Percentiles rank a stretch among this genome's conserved stretches.
These are phyloP conservation scores for Drosophila carrolli DNA, from an alignment of 1,140 invertebrate genomes.

Conservation along the genomic window DNA sequence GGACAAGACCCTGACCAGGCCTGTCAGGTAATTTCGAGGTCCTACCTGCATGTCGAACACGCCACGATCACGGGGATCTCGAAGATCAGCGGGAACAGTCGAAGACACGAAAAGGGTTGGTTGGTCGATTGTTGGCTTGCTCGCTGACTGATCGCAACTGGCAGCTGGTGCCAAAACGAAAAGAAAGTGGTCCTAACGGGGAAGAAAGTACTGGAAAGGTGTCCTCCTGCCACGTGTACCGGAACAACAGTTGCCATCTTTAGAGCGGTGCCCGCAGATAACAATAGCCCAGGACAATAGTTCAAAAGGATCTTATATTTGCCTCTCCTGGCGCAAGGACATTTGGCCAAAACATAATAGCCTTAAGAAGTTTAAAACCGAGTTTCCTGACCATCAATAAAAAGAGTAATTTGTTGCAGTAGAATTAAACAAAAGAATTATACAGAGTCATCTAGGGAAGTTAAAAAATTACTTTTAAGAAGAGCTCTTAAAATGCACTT, in stretches of 20 bases:
- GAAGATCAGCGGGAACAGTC: conserved; percentile 31
- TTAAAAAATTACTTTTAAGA: too few relatives aligned
- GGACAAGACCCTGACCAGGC: conserved; percentile 3
- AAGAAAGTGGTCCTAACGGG: conserved; percentile 37
- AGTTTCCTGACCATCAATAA: too few relatives aligned
- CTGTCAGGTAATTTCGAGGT: conserved; percentile 29
- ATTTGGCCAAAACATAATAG: too few relatives aligned
- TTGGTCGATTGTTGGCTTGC: neutral
- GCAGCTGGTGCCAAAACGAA: conserved; percentile 32
- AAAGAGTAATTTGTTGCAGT: too few relatives aligned
- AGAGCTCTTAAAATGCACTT: too few relatives aligned
- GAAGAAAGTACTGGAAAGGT: conserved; percentile 38
- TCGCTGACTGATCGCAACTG: conserved; percentile 11
- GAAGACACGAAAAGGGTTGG: conserved; percentile 55
- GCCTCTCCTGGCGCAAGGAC: neutral
- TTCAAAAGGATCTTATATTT: neutral
- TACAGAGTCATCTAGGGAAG: too few relatives aligned
- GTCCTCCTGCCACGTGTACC: conserved; percentile 30
- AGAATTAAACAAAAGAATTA: too few relatives aligned
- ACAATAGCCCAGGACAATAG: neutral
- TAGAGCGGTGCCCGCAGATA: neutral
- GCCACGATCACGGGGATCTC: conserved; percentile 27
- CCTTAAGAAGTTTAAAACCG: too few relatives aligned
- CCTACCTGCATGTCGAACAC: conserved; percentile 54
- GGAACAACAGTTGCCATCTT: conserved; percentile 20